Evolutionary conservation across 2,888 invertebrate species (phyloP).

Genomic region (Eulithis testata): DNA sequence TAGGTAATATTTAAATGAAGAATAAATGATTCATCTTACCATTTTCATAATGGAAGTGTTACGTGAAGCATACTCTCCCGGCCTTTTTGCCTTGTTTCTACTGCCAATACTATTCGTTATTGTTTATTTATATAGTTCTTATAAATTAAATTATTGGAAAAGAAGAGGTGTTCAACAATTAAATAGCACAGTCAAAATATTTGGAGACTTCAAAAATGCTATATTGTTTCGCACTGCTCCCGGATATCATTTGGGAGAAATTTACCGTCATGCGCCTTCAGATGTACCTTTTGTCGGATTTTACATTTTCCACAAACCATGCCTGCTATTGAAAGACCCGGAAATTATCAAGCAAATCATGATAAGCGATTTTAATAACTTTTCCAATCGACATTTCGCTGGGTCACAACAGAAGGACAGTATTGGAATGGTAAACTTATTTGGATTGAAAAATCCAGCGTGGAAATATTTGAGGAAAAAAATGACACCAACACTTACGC

Average conservation of each 20-base stretch:
- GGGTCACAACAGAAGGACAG: constrained; percentile 46
- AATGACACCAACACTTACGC: constrained; percentile 42
- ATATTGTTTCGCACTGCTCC: constrained; percentile 46
- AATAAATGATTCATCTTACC: not conserved
- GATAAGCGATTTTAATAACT: constrained; percentile 43
- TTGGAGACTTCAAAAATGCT: constrained; percentile 48
- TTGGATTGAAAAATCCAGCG: constrained; percentile 45
- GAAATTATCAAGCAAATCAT: constrained; percentile 47
- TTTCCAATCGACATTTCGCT: constrained; percentile 45
- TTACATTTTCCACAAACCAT: constrained; percentile 49
- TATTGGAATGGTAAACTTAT: constrained; percentile 47
- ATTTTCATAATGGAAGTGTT: constrained; percentile 7
- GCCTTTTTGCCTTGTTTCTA: not conserved
- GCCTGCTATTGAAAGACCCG: constrained; percentile 45
- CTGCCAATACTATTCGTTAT: not conserved
- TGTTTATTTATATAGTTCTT: constrained; percentile 28
- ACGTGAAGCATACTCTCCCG: not conserved
- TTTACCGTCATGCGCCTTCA: constrained; percentile 24
- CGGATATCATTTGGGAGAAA: constrained; percentile 43
- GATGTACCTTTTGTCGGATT: constrained; percentile 44
- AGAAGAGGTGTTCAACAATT: constrained; percentile 38
- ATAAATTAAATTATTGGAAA: constrained; percentile 40
- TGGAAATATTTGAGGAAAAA: constrained; percentile 47
- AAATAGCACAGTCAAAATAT: constrained; percentile 35
- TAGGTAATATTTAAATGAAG: not conserved